Conservation (phyloP, 2,888 invertebrate genomes). For the Pyrochroa serraticornis region DNA sequence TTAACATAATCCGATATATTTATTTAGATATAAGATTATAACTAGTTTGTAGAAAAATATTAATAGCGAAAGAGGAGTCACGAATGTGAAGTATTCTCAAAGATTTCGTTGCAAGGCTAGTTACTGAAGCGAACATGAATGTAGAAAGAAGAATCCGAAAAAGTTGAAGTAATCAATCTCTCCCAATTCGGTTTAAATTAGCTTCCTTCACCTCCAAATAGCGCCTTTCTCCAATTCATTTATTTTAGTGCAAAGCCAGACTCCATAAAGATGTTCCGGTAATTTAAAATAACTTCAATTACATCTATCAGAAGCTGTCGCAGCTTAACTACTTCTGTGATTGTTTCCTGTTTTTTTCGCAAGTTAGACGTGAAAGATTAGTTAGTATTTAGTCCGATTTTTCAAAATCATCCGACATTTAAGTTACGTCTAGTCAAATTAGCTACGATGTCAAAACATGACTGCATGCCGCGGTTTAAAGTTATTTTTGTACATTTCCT, state of each 20-base stretch:
- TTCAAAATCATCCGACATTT: slow-evolving; percentile 5
- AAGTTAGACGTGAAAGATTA: not conserved
- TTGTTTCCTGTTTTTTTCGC: not conserved
- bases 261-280: not conserved
- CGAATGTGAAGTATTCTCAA: too few species aligned
- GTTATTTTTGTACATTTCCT: slow-evolving; percentile 9
- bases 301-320: not conserved
- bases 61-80: too few species aligned
- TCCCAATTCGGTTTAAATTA: slow-evolving; percentile 19
- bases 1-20: too few species aligned
- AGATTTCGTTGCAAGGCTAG: too few species aligned
- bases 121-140: too few species aligned
- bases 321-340: not conserved
- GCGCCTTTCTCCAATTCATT: slow-evolving; percentile 5
- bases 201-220: slow-evolving; percentile 21
- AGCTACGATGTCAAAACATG: slow-evolving; percentile 20
- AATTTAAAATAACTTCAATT: not conserved
- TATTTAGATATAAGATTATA: too few species aligned
- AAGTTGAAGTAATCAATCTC: not conserved
- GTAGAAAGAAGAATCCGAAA: not conserved
- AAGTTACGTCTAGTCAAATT: slow-evolving; percentile 16
- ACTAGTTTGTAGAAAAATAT: too few species aligned
- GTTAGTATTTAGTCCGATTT: slow-evolving; percentile 7
- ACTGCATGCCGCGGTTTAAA: slow-evolving; percentile 2
- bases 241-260: not conserved